Percentiles rank a stretch among this genome's conserved stretches.
These are phyloP conservation scores for Lacerta bilineata DNA, from an alignment of 2,797 vertebrate species.

Conservation along the genomic window DNA sequence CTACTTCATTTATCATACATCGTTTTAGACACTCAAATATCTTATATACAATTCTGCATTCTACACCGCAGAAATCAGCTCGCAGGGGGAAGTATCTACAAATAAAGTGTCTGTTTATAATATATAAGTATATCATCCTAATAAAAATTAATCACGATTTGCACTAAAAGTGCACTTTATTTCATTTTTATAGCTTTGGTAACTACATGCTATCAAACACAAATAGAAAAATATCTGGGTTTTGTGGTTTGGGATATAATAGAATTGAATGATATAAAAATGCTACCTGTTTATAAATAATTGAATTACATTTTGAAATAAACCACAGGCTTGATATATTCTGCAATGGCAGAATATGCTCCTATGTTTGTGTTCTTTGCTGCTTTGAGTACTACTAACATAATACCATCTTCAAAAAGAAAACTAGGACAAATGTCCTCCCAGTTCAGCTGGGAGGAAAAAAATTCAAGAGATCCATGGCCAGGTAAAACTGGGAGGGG, in stretches of 20 bases:
- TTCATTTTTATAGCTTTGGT: slow-evolving; percentile 68
- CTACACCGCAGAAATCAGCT: slow-evolving; percentile 84
- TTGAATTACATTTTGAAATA: slow-evolving; percentile 76
- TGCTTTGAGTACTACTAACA: slow-evolving; percentile 50
- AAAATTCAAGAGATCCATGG: slow-evolving; percentile 39
- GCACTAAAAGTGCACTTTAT: slow-evolving; percentile 68
- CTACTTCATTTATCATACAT: slow-evolving; percentile 99
- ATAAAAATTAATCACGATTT: slow-evolving; percentile 82
- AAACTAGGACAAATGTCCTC: slow-evolving; percentile 21
- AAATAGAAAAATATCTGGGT: slow-evolving; percentile 72
- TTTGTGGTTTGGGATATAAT: slow-evolving; percentile 72
- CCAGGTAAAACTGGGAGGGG: slow-evolving; percentile 40
- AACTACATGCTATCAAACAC: slow-evolving; percentile 71
- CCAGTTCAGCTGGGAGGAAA: slow-evolving; percentile 12
- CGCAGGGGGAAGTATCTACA: slow-evolving; percentile 80
- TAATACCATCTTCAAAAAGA: slow-evolving; percentile 49
- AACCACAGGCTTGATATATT: slow-evolving; percentile 65
- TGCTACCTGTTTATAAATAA: slow-evolving; percentile 76
- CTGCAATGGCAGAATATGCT: slow-evolving; percentile 46
- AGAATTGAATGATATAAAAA: slow-evolving; percentile 76
- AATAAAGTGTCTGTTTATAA: slow-evolving; percentile 78
- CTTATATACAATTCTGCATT: slow-evolving; percentile 93
- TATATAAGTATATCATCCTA: slow-evolving; percentile 76
- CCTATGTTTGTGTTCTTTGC: slow-evolving; percentile 43
- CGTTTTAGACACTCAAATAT: slow-evolving; percentile 96